Conservation (phyloP, 2,113 vertebrate species). For the Miniopterus natalensis region DNA sequence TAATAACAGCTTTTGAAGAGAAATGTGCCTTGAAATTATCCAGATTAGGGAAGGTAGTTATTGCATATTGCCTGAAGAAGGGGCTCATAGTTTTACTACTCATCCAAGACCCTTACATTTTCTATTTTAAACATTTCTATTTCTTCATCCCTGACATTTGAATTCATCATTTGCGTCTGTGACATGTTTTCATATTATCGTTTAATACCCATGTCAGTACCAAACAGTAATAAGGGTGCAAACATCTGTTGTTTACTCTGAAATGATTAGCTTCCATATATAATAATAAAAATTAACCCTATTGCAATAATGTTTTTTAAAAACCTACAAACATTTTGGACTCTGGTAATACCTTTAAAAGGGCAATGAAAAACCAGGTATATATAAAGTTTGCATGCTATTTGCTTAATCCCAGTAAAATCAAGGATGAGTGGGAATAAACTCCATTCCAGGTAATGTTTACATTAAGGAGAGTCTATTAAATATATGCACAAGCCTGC, state of each 20-base stretch:
- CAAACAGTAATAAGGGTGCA: conserved; percentile 88
- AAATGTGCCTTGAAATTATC: conserved; percentile 24
- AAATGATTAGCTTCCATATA: conserved; percentile 86
- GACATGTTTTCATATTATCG: conserved; percentile 89
- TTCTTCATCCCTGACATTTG: conserved; percentile 83
- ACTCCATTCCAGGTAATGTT: background rate
- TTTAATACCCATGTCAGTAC: conserved; percentile 86
- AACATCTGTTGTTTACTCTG: conserved; percentile 90
- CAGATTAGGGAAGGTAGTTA: background rate
- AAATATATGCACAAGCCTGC: background rate
- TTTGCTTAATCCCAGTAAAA: background rate
- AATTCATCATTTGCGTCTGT: conserved; percentile 87
- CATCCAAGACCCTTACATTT: conserved; percentile 59
- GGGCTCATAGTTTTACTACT: conserved; percentile 70
- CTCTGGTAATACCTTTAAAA: conserved; percentile 80
- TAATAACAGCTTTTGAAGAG: background rate
- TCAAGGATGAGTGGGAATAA: background rate
- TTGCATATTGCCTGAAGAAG: conserved; percentile 68
- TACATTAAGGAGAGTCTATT: background rate
- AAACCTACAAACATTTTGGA: conserved; percentile 81
- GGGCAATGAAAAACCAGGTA: conserved; percentile 55
- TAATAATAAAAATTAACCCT: conserved; percentile 83
- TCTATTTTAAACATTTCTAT: conserved; percentile 83
- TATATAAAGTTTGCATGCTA: background rate
- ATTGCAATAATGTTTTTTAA: conserved; percentile 66